These are phyloP conservation scores for Loripinus fragilis DNA, from an alignment of 2,888 invertebrate genomes.

Conservation along the genomic window DNA sequence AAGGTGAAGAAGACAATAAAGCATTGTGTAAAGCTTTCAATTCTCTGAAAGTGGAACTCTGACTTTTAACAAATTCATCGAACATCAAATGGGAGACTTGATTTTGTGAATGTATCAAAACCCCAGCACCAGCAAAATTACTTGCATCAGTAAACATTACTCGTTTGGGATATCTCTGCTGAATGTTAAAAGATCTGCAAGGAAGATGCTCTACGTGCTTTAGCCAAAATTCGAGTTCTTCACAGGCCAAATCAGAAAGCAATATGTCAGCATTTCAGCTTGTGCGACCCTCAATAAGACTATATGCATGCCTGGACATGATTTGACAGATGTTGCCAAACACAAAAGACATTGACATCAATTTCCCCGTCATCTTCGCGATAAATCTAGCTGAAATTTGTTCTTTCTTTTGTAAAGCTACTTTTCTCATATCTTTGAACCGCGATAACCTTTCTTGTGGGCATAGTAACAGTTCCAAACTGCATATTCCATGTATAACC, in stretches of 20 bases:
- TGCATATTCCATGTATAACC: not conserved
- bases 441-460: not conserved
- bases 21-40: no score
- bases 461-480: not conserved
- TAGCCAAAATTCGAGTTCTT: constrained; percentile 25
- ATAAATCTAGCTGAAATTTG: constrained; percentile 5
- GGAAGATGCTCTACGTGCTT: no score
- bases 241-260: not conserved
- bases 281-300: not conserved
- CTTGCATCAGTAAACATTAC: constrained; percentile 31
- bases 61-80: no score
- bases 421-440: not conserved
- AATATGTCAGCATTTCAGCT: not conserved
- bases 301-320: constrained; percentile 19
- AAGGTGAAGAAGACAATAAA: no score
- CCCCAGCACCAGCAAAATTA: constrained; percentile 28
- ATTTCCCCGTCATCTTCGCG: no score
- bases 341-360: constrained; percentile 25
- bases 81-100: no score
- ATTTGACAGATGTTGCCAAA: constrained; percentile 20
- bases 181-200: no score
- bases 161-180: not conserved
- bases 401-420: not conserved
- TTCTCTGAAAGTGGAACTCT: no score
- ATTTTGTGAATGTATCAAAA: no score